phyloP scores from a whole-genome alignment of 2,113 vertebrate species.

The Microtus pennsylvanicus region DNA sequence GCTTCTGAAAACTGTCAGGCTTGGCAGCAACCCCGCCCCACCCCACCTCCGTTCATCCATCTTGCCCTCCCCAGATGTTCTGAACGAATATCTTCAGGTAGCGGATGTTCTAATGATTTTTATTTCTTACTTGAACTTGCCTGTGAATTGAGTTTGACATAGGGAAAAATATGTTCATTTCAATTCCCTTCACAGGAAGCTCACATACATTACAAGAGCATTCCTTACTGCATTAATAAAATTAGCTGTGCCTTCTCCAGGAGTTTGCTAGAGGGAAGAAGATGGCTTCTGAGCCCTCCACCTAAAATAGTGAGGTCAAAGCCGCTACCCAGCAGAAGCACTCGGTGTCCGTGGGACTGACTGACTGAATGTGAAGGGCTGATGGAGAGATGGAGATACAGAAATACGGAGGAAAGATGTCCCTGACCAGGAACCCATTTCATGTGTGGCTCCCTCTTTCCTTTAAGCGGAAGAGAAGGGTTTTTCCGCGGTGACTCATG shows the following conservation, averaged over 20 bases:
- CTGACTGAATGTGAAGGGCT: background rate
- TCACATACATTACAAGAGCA: background rate
- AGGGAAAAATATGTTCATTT: background rate
- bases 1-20: background rate
- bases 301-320: background rate
- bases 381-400: background rate
- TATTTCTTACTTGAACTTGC: constrained; percentile 26
- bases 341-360: background rate
- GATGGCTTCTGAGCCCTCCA: background rate
- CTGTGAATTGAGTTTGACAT: background rate
- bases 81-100: constrained; percentile 4
- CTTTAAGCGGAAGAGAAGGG: background rate
- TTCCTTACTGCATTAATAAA: background rate
- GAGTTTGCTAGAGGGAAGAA: background rate
- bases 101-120: constrained; percentile 29
- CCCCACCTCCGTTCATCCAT: background rate
- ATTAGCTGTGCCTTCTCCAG: background rate
- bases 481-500: background rate
- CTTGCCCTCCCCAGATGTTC: background rate
- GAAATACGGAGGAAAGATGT: background rate
- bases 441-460: background rate
- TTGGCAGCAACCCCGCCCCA: background rate
- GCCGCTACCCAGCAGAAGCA: background rate
- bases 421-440: background rate
- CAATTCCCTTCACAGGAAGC: background rate